Base-by-base conservation (phyloP, 2,888 invertebrate species). In the Plebejus anna region DNA sequence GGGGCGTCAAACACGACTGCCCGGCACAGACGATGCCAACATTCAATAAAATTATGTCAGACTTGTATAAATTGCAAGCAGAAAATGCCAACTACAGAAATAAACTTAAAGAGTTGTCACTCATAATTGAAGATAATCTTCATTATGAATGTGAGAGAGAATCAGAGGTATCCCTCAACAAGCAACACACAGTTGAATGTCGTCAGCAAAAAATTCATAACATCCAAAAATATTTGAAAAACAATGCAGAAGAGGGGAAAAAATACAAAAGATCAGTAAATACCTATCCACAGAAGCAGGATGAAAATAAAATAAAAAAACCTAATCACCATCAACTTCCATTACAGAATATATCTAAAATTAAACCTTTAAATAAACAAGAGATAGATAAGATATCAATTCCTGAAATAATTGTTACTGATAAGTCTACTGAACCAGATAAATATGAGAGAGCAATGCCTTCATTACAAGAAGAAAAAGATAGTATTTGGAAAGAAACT, bases 1-100 rank as follows among this genome's bases (percentile, higher is more conserved):
- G 94, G 94, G 94, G 94, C 72, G 92, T 88, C 47, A 90, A 86
- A 81, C 89, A 93, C 81, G 94, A 94, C 78, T 94, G 94, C 80
- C 81, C 85, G 32, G 79, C 88, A 77, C 87, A 89, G 70, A 84
- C 87, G 72, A 82, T 86, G 77, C 90, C 92, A 70, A 90, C 92
- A 77, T 89, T 94, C 13, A 94, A 93, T 80, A 92, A 93, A 85
- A 89, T 94, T 78, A 81, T 94, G 76, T 92, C 92, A 16, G 94
- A 92, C 81, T 84, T 94, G 71, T 94, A 94, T 80, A 94, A 94
- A 83, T 82, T 94, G 47, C 93, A 94, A 83, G 92, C 94, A 83
- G 94, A 94, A 85, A 94, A 94, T 84, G 87, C 89, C 76, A 91
- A 88, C 82, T 84, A 94, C 79, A 84, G 91, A 61, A 89, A 83